Conservation (phyloP, 2,797 vertebrate species). For the Paedocypris micromegethes region DNA sequence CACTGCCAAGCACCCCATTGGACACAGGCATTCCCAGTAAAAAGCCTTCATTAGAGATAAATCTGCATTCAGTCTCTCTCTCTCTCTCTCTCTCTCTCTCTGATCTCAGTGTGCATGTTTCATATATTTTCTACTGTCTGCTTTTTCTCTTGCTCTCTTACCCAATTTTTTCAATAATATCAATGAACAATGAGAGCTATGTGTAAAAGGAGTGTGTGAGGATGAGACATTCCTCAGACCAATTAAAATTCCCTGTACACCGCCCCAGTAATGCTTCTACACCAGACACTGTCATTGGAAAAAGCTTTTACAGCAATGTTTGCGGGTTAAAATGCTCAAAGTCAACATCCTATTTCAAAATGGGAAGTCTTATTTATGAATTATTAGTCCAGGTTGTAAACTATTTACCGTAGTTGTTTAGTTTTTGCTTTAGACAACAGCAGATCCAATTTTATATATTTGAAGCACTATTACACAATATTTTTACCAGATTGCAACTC, state of each 20-base stretch:
- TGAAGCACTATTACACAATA: too few species aligned
- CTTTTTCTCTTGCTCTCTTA: slow-evolving; percentile 14
- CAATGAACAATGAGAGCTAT: slow-evolving; percentile 55
- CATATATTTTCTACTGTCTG: slow-evolving; percentile 8
- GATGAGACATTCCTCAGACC: slow-evolving; percentile 40
- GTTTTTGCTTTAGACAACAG: too few species aligned
- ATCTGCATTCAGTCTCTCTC: slow-evolving; percentile 36
- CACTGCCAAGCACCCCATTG: slow-evolving; percentile 51
- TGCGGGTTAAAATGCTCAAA: background rate
- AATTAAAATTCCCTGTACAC: slow-evolving; percentile 55
- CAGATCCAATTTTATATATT: too few species aligned
- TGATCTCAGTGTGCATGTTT: slow-evolving; percentile 10
- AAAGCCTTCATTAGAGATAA: slow-evolving; percentile 54
- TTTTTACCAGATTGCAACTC: too few species aligned
- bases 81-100: slow-evolving; percentile 1
- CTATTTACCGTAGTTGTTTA: too few species aligned
- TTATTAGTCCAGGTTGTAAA: too few species aligned
- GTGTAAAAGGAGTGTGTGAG: slow-evolving; percentile 32
- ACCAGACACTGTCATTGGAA: too few species aligned
- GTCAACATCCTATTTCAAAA: too few species aligned
- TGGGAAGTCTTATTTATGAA: too few species aligned
- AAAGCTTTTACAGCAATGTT: slow-evolving; percentile 4
- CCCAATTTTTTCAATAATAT: slow-evolving; percentile 46
- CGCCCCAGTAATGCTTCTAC: background rate
- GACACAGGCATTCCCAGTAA: slow-evolving; percentile 48